A percentile compares a stretch with the other conserved stretches of the same genome.
Evolutionary conservation across 2,888 invertebrate species (phyloP).

Genomic region (Heliconius ismenius): DNA sequence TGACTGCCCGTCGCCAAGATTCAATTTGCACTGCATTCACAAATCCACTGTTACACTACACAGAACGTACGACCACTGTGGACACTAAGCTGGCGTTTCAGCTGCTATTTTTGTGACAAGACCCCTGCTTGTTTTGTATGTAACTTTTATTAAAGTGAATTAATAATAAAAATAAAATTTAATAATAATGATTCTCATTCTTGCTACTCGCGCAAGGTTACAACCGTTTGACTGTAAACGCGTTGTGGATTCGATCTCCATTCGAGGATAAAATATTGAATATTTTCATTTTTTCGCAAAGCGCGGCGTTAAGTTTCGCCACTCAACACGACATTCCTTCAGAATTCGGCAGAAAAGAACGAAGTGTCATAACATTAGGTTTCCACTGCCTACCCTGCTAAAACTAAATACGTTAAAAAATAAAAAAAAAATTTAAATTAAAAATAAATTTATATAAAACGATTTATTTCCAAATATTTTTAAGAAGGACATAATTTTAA

Average conservation of each 20-base stretch:
- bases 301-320: too few species aligned
- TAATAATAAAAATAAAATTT: background rate
- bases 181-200: background rate
- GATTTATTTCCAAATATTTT: too few species aligned
- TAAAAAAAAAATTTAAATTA: too few species aligned
- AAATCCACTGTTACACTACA: slow-evolving; percentile 37
- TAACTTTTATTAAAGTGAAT: background rate
- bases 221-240: background rate
- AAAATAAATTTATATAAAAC: too few species aligned
- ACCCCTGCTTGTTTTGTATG: background rate
- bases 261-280: background rate
- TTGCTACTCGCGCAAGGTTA: background rate
- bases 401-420: too few species aligned
- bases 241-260: background rate
- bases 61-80: slow-evolving; percentile 17
- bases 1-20: slow-evolving; percentile 35
- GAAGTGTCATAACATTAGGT: too few species aligned
- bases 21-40: slow-evolving; percentile 41
- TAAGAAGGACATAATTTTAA: too few species aligned
- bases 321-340: background rate
- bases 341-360: background rate
- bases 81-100: slow-evolving; percentile 21
- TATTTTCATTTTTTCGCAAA: background rate
- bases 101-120: slow-evolving; percentile 25
- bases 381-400: too few species aligned